Conservation (phyloP, 2,113 vertebrate genomes). For the Cyanoramphus novaezelandiae region DNA sequence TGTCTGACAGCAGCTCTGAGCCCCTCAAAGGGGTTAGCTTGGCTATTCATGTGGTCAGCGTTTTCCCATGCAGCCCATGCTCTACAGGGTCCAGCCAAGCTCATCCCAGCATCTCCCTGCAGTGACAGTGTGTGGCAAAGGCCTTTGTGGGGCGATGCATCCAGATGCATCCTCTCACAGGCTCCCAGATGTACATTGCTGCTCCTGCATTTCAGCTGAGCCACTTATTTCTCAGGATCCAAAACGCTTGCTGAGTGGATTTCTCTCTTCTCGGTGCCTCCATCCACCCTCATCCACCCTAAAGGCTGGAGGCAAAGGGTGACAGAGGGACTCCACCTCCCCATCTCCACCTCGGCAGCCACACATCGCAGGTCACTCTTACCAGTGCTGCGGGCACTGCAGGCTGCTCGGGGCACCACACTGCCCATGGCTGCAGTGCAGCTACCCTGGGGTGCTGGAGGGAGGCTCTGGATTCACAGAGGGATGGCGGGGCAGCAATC, state of each 20-base stretch:
- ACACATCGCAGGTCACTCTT: background rate
- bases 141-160: background rate
- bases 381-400: background rate
- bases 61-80: fast-evolving
- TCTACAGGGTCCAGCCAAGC: background rate
- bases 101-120: background rate
- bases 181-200: background rate
- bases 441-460: background rate
- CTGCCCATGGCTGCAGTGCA: fast-evolving
- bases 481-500: fast-evolving
- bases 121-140: background rate
- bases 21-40: background rate
- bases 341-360: background rate
- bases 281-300: fast-evolving
- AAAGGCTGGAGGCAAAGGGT: background rate
- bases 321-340: background rate
- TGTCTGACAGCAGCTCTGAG: background rate
- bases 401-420: fast-evolving
- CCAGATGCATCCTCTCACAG: fast-evolving
- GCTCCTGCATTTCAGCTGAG: background rate
- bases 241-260: background rate
- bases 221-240: background rate
- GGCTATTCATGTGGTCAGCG: background rate
- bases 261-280: background rate
- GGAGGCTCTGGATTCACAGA: background rate